Conservation (phyloP, 2,113 vertebrate species). For the Menidia beryllina region DNA sequence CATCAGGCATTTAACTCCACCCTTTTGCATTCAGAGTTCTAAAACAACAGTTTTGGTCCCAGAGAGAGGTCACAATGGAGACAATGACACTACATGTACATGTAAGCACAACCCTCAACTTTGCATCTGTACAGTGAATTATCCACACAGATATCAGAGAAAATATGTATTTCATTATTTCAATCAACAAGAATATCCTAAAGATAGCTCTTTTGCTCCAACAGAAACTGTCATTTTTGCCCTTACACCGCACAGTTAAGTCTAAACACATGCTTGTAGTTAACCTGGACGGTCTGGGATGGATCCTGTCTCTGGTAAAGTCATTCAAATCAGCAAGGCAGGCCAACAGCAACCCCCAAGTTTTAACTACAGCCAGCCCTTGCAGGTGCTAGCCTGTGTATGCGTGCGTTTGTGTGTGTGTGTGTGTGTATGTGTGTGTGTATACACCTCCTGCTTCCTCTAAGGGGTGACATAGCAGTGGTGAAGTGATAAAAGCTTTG, state of each 20-base stretch:
- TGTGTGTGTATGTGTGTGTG: slow-evolving; percentile 20
- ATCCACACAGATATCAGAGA: no score
- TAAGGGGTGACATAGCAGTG: slow-evolving; percentile 46
- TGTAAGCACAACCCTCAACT: no score
- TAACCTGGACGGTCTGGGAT: slow-evolving; percentile 65
- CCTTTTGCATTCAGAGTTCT: no score
- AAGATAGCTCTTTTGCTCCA: slow-evolving; percentile 23
- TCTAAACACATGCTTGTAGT: slow-evolving; percentile 59
- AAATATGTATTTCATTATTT: no score
- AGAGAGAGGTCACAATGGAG: no score
- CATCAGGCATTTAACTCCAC: no score
- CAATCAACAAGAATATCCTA: not conserved
- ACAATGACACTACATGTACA: no score
- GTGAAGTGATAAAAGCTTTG: slow-evolving; percentile 77
- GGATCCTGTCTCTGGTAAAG: slow-evolving; percentile 75
- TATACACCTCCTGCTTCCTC: slow-evolving; percentile 67
- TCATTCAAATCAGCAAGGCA: slow-evolving; percentile 61
- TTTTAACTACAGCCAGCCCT: slow-evolving; percentile 34
- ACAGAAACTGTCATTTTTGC: slow-evolving; percentile 12
- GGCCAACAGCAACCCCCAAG: slow-evolving; percentile 42
- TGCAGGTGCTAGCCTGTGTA: slow-evolving; percentile 54
- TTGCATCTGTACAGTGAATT: no score
- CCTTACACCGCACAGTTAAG: slow-evolving; percentile 14
- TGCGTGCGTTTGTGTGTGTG: slow-evolving; percentile 30
- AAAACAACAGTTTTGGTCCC: no score